Base-by-base conservation (phyloP, 2,797 vertebrate species). In the Onychomys torridus region DNA sequence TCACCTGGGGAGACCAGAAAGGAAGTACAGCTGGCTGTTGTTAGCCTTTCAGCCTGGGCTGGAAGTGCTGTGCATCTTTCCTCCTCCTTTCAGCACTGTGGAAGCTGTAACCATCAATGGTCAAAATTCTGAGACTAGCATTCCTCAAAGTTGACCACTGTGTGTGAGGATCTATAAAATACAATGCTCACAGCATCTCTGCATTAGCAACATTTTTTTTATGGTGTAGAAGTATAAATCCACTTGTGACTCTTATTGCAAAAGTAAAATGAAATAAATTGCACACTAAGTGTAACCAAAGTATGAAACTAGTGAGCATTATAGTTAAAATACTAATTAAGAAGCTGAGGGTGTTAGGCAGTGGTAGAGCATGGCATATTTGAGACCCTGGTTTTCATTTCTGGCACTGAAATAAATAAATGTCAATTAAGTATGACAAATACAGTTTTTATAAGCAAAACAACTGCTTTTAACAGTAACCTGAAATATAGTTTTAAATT, bases 261-360 rank as follows among this genome's bases (percentile, higher is more conserved):
- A 94, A 85, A 49, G 79, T 57, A 94, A 87, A 65, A 69, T 57
- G 32, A 81, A 91, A 69, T 21, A 77, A 87, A 92, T 63, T 91
- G 29, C 43, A 78, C 12, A n/a, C 0, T 83, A 92, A 90, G 14
- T 46, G 13, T 21, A 83, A 90, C 57, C n/a, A 81, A 84, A 88
- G 87, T 65, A 46, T 5, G 73, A 65, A n/a, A 86, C 40, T 85
- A 92, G 13, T 69, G 16, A 55, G 92, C 77, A 61, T 92, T 61
- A 69, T 52, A 81, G 67, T 61, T 57, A 79, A 96, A 96, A 84
- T 55, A 69, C 1, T 63, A 87, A 27, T 25, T 82, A 52, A 52
- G 43, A 5, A 43, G 43, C 9, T 82, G 34, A 13, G 25, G 6
- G 13, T 49, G 11, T 32, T 43, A 6, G 32, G 23, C 32, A 37